Evolutionary conservation across 2,888 invertebrate genomes (phyloP).

Genomic region (Polymixis flavicincta): DNA sequence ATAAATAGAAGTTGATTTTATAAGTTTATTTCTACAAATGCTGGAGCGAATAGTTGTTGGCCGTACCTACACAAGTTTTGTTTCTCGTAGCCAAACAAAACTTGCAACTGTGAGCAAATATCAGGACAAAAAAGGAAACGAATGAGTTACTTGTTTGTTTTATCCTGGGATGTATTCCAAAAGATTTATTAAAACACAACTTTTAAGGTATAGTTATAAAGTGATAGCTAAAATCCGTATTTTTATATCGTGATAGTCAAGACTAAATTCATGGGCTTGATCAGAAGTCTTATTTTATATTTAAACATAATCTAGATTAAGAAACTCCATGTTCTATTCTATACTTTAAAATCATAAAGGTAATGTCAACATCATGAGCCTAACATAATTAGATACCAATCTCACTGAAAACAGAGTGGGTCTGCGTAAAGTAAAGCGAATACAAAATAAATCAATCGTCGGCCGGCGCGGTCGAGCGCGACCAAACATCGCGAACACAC

Average conservation of each 20-base stretch:
- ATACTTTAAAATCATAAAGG: slow-evolving; percentile 12
- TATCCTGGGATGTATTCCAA: not conserved
- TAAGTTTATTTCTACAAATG: not conserved
- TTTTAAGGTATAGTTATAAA: not conserved
- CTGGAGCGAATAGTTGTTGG: not conserved
- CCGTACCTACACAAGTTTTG: not conserved
- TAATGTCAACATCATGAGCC: slow-evolving; percentile 34
- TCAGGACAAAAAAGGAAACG: not conserved
- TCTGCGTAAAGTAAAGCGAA: slow-evolving; percentile 74
- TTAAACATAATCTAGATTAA: not conserved
- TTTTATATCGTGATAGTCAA: not conserved
- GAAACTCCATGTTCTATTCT: not conserved
- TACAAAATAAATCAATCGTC: slow-evolving; percentile 88
- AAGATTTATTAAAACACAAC: not conserved
- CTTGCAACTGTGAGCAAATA: no score
- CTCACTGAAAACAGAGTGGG: slow-evolving; percentile 56
- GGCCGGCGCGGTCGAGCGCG: slow-evolving; percentile 82
- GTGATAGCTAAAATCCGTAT: not conserved
- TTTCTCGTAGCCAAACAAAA: not conserved
- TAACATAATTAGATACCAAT: slow-evolving; percentile 61
- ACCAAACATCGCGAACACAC: slow-evolving; percentile 87
- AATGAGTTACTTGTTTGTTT: not conserved
- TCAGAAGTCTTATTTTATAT: no score
- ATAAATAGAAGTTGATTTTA: slow-evolving; percentile 4
- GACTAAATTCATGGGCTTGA: not conserved